These are phyloP conservation scores for Adrianichthys oophorus DNA, from an alignment of 2,797 vertebrate genomes.

Conservation along the genomic window DNA sequence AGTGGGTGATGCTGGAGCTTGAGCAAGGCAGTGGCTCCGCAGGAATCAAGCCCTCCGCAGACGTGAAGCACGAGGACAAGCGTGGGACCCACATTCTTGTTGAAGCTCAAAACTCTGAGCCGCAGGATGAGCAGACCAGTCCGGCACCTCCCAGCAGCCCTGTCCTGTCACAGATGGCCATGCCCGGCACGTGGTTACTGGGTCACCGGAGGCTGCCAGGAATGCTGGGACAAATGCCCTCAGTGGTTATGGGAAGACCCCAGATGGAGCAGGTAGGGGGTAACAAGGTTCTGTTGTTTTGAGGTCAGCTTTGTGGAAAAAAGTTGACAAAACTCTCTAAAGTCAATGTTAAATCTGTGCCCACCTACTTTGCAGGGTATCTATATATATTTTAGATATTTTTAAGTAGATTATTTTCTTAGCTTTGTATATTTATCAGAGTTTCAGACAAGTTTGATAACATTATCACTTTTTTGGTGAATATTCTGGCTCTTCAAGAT, in stretches of 20 bases:
- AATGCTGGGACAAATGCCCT: constrained; percentile 81
- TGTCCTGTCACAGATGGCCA: constrained; percentile 79
- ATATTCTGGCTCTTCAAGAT: too few species aligned
- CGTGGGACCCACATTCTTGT: constrained; percentile 71
- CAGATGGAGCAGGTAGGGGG: constrained; percentile 85
- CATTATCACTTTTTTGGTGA: too few species aligned
- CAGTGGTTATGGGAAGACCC: constrained; percentile 85
- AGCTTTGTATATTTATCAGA: too few species aligned
- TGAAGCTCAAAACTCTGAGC: constrained; percentile 68
- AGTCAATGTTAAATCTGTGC: too few species aligned
- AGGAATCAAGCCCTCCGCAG: constrained; percentile 75
- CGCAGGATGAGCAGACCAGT: constrained; percentile 63
- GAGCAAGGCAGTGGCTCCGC: constrained; percentile 85
- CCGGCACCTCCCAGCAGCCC: constrained; percentile 74
- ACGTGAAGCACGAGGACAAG: constrained; percentile 76
- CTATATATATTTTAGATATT: too few species aligned
- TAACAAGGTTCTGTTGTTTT: constrained; percentile 6
- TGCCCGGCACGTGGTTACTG: constrained; percentile 81
- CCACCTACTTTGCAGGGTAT: too few species aligned
- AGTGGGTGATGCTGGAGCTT: constrained; percentile 96
- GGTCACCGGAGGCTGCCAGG: constrained; percentile 86
- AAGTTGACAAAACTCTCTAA: background rate
- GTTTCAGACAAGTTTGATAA: too few species aligned
- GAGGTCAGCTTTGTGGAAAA: background rate
- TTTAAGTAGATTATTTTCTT: too few species aligned